Evolutionary conservation across 2,797 vertebrate species (phyloP).

Genomic region (Tamandua tetradactyla): DNA sequence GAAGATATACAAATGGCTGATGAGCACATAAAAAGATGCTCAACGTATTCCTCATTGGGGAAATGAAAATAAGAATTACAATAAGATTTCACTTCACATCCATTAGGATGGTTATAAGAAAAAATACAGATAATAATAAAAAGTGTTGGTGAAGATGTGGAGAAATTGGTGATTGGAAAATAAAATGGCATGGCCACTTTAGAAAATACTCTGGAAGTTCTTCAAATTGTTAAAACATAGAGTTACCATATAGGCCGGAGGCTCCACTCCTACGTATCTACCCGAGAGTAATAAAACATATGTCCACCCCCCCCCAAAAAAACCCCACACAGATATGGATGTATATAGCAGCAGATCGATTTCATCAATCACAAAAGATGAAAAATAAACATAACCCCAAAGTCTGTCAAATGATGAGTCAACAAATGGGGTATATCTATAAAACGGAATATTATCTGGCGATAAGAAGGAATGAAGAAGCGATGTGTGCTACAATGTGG

Average conservation of each 20-base stretch:
- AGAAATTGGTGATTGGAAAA: neutral
- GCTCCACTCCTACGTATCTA: neutral
- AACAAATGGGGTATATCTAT: neutral
- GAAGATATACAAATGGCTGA: neutral
- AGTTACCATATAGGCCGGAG: neutral
- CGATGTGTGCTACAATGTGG: neutral
- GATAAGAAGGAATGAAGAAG: neutral
- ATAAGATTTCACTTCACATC: neutral
- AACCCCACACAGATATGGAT: neutral
- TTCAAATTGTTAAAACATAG: neutral
- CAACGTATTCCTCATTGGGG: rapidly evolving
- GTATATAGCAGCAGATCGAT: neutral
- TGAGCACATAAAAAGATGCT: neutral
- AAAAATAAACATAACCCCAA: neutral
- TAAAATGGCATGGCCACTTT: neutral
- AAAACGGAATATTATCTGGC: neutral
- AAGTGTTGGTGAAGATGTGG: neutral
- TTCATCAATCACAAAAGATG: neutral
- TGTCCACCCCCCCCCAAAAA: neutral
- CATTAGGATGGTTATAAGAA: neutral
- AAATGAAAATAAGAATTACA: neutral
- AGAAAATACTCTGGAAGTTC: neutral
- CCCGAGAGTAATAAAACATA: neutral
- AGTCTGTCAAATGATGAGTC: neutral
- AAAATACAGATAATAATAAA: neutral